Conservation (phyloP, 2,113 vertebrate genomes). For the Acrocephalus arundinaceus region DNA sequence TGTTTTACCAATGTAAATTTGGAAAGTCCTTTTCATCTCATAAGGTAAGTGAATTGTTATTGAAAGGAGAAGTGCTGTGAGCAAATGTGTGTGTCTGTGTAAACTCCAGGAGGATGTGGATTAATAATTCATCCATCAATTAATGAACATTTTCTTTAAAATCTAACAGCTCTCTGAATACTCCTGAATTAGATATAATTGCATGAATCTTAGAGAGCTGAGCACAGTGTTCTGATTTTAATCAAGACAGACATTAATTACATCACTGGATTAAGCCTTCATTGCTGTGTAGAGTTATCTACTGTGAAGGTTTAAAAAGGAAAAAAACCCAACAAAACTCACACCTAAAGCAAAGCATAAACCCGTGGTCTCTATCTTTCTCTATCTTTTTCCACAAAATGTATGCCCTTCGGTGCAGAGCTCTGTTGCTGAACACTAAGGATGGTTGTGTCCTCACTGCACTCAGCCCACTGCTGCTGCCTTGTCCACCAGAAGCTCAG, state of each 20-base stretch:
- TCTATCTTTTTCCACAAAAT: too few relatives aligned
- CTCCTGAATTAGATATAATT: slow-evolving; percentile 29
- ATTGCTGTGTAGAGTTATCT: neutral
- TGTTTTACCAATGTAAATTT: neutral
- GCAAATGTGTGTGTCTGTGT: neutral
- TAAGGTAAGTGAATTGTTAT: neutral
- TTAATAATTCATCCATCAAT: slow-evolving; percentile 36
- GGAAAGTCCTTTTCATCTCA: neutral
- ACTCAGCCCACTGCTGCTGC: neutral
- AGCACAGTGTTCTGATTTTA: neutral
- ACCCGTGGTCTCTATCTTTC: accelerated
- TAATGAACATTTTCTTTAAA: slow-evolving; percentile 38
- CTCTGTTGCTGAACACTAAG: neutral
- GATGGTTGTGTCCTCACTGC: neutral
- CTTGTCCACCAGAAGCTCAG: neutral
- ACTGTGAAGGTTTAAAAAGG: neutral
- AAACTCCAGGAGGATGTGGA: neutral
- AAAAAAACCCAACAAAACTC: neutral
- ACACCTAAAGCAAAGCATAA: neutral
- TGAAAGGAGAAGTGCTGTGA: neutral
- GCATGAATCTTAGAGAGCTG: slow-evolving; percentile 13
- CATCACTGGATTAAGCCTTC: neutral
- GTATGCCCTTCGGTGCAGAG: neutral
- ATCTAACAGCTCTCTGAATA: slow-evolving; percentile 25
- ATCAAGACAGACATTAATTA: slow-evolving; percentile 43